Percentiles rank a stretch among this genome's conserved stretches.
Evolutionary conservation across 2,888 invertebrate genomes (phyloP).

Genomic region (Ophion obscuratus): DNA sequence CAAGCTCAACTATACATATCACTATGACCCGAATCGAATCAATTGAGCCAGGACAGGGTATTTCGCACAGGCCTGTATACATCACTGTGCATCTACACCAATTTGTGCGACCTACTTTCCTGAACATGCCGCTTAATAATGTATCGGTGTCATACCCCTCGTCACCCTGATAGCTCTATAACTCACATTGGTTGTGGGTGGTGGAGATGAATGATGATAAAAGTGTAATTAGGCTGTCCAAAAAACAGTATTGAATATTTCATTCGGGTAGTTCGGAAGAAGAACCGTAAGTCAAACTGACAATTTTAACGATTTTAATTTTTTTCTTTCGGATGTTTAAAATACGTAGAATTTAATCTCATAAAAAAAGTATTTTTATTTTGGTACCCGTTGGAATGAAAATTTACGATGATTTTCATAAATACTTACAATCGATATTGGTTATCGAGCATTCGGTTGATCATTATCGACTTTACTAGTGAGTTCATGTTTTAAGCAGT

Average conservation of each 20-base stretch:
- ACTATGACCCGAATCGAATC: conserved; percentile 79
- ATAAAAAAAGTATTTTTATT: too few relatives aligned
- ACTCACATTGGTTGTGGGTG: not conserved
- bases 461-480: too few relatives aligned
- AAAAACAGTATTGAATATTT: conserved; percentile 5
- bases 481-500: too few relatives aligned
- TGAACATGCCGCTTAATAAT: conserved; percentile 51
- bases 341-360: too few relatives aligned
- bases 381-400: too few relatives aligned
- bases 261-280: not conserved
- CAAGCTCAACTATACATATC: conserved; percentile 50
- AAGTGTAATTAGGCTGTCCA: not conserved
- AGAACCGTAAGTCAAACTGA: too few relatives aligned
- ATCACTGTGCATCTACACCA: conserved; percentile 32
- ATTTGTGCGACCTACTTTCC: conserved; percentile 44
- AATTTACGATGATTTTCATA: too few relatives aligned
- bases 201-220: conserved; percentile 4
- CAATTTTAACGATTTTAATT: too few relatives aligned
- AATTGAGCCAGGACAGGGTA: conserved; percentile 72
- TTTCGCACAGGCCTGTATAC: conserved; percentile 12
- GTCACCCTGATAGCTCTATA: not conserved
- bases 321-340: too few relatives aligned
- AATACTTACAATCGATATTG: too few relatives aligned
- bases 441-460: too few relatives aligned
- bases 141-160: conserved; percentile 38